Conservation (phyloP, 1,140 invertebrate species). For the Panulirus ornatus region DNA sequence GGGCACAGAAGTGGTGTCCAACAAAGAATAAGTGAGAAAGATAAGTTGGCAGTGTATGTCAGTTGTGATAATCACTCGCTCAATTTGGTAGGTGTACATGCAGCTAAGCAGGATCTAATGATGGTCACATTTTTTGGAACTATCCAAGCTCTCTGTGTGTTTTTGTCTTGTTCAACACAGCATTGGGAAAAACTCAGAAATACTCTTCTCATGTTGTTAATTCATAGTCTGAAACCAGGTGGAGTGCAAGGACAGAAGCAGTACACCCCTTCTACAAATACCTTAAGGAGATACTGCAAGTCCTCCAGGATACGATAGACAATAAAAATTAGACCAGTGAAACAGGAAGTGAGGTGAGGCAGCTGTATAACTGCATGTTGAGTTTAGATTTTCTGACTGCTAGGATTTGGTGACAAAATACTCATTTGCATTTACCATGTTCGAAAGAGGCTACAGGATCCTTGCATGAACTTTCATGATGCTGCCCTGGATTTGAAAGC, state of each 20-base stretch:
- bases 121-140: constrained; percentile 8
- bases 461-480: constrained; percentile 29
- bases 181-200: too few relatives aligned
- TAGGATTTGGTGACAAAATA: constrained; percentile 2
- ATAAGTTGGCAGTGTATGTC: too few relatives aligned
- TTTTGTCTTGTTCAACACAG: too few relatives aligned
- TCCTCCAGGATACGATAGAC: not conserved
- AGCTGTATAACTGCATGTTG: not conserved
- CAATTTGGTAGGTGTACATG: too few relatives aligned
- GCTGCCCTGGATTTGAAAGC: not conserved
- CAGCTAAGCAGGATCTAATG: too few relatives aligned
- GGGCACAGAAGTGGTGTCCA: too few relatives aligned
- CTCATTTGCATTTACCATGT: constrained; percentile 3
- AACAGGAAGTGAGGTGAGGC: constrained; percentile 1
- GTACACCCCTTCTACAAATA: not conserved
- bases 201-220: not conserved
- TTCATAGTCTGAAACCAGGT: not conserved
- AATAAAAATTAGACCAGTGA: constrained; percentile 22
- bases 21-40: too few relatives aligned
- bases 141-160: too few relatives aligned
- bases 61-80: too few relatives aligned
- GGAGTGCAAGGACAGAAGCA: not conserved
- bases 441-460: constrained; percentile 2
- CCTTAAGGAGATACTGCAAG: constrained; percentile 13
- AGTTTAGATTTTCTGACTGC: constrained; percentile 9